Base-by-base conservation (phyloP, 2,888 invertebrate species). In the Acheta domesticus region DNA sequence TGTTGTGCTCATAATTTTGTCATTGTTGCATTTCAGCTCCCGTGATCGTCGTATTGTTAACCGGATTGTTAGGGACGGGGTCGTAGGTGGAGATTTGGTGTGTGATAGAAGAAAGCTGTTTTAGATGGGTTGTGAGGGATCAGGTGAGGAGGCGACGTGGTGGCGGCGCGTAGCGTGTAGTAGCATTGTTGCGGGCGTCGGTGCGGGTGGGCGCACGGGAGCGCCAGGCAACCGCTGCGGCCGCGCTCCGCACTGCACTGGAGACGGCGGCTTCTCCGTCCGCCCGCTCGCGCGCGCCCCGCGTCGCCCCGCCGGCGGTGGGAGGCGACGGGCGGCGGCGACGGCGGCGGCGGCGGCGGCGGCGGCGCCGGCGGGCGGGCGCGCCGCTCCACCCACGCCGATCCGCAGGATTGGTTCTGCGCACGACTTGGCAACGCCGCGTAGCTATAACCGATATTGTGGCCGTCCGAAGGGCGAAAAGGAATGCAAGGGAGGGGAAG, bases 381-480 rank as follows among this genome's bases (percentile, higher is more conserved):
- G 21, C 74, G 12, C 76, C 77, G 79, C 80, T 80, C 81, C 81
- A 81, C 81, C 81, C 81, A 81, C 81, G 76, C 79, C 36, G 78
- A 50, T 79, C 62, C 74, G 76, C 75, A 77, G 79, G 77, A 77
- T 77, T 76, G 78, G 79, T 48, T 77, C 79, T 78, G 79, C 50
- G 78, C 78, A 80, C 80, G 75, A 81, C 77, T n/a, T 84, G 85
- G 85, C 87, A 86, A 87, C 87, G 83, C 81, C 84, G 87, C 86
- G 77, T 83, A 83, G 86, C 86, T 86, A 86, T 86, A 87, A 87
- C 88, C 87, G 88, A 88, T 87, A 88, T 88, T 88, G 88, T 87
- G 87, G 87, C 87, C 87, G 87, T 81, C 77, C 79, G 80, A 80
- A 81, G 81, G 80, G 80, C 75, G 81, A 81, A 81, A 77, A 78